These are phyloP conservation scores for Alectura lathami DNA, from an alignment of 2,113 vertebrate genomes.

Conservation along the genomic window DNA sequence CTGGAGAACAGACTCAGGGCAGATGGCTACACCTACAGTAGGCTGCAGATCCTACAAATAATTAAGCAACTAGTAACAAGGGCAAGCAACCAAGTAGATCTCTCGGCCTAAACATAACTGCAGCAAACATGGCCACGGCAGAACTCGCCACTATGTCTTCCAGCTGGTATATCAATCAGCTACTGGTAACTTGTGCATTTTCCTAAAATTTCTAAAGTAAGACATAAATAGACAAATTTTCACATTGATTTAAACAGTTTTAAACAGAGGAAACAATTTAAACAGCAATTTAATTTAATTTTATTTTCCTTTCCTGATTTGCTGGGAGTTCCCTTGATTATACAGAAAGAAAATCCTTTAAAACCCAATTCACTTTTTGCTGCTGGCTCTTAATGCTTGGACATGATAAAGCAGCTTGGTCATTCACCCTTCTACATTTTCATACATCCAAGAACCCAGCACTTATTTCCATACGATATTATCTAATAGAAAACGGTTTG, in stretches of 20 bases:
- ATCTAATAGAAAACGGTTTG: neutral
- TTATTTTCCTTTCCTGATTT: neutral
- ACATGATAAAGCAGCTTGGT: conserved; percentile 17
- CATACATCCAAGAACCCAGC: neutral
- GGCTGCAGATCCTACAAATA: neutral
- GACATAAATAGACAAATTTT: neutral
- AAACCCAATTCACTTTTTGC: conserved; percentile 14
- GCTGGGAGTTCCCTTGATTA: neutral
- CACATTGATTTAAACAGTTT: neutral
- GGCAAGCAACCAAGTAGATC: neutral
- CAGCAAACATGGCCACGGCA: neutral
- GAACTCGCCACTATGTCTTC: neutral
- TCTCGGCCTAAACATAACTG: neutral
- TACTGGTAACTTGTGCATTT: neutral
- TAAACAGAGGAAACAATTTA: neutral
- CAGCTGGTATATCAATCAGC: neutral
- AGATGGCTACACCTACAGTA: neutral
- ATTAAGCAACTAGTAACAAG: neutral
- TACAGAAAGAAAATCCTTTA: conserved; percentile 32
- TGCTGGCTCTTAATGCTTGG: conserved; percentile 7
- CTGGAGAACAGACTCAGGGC: neutral
- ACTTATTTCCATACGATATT: neutral
- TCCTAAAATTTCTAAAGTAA: neutral
- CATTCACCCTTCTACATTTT: conserved; percentile 12
- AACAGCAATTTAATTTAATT: neutral